Percentiles rank a stretch among this genome's conserved stretches.
phyloP scores from a whole-genome alignment of 2,113 vertebrate genomes.

The Ranitomeya variabilis region DNA sequence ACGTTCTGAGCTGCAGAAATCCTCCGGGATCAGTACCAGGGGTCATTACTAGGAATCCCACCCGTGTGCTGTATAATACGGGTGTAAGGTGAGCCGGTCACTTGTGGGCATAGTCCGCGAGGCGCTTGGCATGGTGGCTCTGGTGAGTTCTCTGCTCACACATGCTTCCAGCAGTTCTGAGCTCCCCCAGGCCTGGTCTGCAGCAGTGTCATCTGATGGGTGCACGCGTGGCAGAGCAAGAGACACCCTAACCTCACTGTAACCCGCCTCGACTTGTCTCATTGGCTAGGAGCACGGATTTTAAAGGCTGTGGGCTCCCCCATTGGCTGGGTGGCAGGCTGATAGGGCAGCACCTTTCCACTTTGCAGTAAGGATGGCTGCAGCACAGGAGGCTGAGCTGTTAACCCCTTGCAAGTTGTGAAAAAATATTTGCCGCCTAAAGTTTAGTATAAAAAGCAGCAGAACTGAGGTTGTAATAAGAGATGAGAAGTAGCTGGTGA shows the following conservation, averaged over 20 bases:
- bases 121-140: not conserved
- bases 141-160: not conserved
- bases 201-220: slow-evolving; percentile 53
- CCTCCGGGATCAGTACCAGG: not conserved
- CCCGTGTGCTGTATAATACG: too few species aligned
- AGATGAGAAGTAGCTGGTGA: not conserved
- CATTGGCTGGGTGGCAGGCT: slow-evolving; percentile 40
- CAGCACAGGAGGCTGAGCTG: slow-evolving; percentile 25
- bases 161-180: slow-evolving; percentile 33
- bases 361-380: slow-evolving; percentile 51
- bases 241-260: slow-evolving; percentile 49
- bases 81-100: too few species aligned
- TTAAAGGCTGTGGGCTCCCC: slow-evolving; percentile 25
- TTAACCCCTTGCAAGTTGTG: slow-evolving; percentile 42
- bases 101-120: not conserved
- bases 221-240: slow-evolving; percentile 56
- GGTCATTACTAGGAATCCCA: too few species aligned
- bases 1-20: not conserved
- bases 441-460: not conserved
- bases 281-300: slow-evolving; percentile 41
- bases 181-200: slow-evolving; percentile 53
- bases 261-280: slow-evolving; percentile 9
- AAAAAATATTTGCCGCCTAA: not conserved
- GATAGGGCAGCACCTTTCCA: slow-evolving; percentile 26
- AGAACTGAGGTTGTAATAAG: not conserved